Evolutionary conservation across 2,888 invertebrate genomes (phyloP).

Genomic region (Metellina segmentata): DNA sequence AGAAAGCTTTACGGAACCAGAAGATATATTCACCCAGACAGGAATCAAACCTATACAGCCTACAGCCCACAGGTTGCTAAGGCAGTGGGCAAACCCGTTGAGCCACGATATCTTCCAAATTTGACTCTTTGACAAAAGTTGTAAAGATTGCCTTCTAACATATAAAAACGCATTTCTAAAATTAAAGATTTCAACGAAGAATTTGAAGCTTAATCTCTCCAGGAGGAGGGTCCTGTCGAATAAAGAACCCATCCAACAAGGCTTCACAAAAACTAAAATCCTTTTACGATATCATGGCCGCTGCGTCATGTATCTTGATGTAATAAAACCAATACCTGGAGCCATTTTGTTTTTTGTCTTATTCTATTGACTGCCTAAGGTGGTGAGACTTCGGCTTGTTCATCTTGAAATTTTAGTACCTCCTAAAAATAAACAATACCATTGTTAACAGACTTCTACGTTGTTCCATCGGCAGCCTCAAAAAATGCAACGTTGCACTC

Average conservation of each 20-base stretch:
- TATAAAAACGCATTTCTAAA: too few relatives aligned
- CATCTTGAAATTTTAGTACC: conserved; percentile 56
- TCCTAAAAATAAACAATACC: conserved; percentile 62
- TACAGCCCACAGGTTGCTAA: too few relatives aligned
- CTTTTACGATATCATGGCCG: conserved; percentile 11
- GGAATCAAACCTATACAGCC: too few relatives aligned
- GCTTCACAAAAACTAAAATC: not conserved
- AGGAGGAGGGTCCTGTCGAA: not conserved
- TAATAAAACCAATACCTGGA: conserved; percentile 41
- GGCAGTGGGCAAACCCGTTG: too few relatives aligned
- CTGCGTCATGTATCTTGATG: conserved; percentile 14
- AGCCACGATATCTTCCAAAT: too few relatives aligned
- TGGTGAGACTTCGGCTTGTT: conserved; percentile 20
- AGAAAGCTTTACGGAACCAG: too few relatives aligned
- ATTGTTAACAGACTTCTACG: conserved; percentile 50
- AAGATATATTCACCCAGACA: too few relatives aligned
- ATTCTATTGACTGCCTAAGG: conserved; percentile 22
- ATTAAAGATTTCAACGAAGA: too few relatives aligned
- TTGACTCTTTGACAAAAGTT: too few relatives aligned
- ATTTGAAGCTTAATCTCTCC: not conserved
- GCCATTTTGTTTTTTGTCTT: conserved; percentile 2
- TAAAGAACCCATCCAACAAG: not conserved
- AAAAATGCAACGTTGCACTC: conserved; percentile 28
- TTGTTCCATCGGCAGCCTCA: not conserved
- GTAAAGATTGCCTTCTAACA: too few relatives aligned